Conservation (phyloP, 2,888 invertebrate genomes). For the Drosophila differens region DNA sequence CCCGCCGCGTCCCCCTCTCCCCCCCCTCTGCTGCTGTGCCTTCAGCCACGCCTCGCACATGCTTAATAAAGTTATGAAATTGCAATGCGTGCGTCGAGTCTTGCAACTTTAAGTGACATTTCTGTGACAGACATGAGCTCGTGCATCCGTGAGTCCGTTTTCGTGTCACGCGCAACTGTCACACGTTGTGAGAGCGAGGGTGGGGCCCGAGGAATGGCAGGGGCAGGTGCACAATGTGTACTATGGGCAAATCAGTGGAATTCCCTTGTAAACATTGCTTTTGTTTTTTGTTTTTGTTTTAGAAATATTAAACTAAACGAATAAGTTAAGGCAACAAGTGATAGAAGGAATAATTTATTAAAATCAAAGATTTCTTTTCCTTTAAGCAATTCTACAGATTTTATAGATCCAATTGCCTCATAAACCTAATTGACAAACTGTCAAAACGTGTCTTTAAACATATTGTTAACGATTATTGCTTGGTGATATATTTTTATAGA, state of each 20-base stretch:
- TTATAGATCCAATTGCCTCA: too few species aligned
- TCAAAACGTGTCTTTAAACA: neutral
- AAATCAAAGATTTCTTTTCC: fast-evolving
- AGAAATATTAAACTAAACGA: neutral
- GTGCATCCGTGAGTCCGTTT: constrained; percentile 75
- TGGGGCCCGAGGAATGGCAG: neutral
- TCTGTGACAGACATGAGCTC: constrained; percentile 73
- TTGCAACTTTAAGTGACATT: constrained; percentile 79
- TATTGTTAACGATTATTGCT: neutral
- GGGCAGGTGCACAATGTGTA: constrained; percentile 5
- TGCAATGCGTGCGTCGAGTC: constrained; percentile 68
- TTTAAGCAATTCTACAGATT: too few species aligned
- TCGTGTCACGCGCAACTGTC: constrained; percentile 57
- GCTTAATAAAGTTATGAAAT: constrained; percentile 79
- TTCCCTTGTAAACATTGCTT: neutral
- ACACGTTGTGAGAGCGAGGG: neutral
- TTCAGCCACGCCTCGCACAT: constrained; percentile 11
- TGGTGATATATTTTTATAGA: neutral
- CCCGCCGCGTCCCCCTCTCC: neutral
- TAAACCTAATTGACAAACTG: neutral
- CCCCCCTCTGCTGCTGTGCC: neutral
- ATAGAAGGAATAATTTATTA: neutral
- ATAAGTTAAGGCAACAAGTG: neutral
- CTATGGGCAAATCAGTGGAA: constrained; percentile 19
- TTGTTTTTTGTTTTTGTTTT: too few species aligned